Evolutionary conservation across 2,113 vertebrate genomes (phyloP).

Genomic region (Cisticola juncidis): DNA sequence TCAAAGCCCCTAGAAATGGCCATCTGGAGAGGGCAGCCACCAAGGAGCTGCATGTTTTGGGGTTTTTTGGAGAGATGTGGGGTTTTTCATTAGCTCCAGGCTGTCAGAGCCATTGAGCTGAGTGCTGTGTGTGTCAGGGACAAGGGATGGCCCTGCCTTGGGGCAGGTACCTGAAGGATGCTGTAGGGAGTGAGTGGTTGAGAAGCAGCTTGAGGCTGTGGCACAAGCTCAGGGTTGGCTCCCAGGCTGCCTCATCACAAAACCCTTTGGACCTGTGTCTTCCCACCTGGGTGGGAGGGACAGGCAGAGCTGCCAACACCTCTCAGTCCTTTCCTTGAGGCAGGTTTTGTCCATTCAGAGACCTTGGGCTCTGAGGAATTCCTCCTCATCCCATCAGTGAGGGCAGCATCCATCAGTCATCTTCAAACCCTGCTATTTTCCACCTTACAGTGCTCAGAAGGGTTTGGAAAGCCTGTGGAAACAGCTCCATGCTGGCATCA

Average conservation of each 20-base stretch:
- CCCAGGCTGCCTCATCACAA: neutral
- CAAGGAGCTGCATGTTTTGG: neutral
- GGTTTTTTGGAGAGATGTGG: neutral
- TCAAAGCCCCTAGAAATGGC: neutral
- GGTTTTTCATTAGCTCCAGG: neutral
- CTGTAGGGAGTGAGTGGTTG: neutral
- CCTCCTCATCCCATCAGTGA: neutral
- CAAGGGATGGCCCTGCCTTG: neutral
- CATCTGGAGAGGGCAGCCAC: neutral
- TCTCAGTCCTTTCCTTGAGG: neutral
- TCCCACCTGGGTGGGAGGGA: neutral
- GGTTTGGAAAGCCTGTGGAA: neutral
- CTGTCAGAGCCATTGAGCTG: neutral
- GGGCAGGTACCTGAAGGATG: neutral
- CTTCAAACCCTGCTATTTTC: neutral
- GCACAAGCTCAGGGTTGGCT: neutral
- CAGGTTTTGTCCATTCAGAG: neutral
- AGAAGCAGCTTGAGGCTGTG: neutral
- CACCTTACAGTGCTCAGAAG: neutral
- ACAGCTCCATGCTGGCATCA: neutral
- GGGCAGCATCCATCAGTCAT: accelerated
- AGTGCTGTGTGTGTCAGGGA: neutral
- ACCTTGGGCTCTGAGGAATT: neutral
- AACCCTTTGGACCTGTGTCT: neutral
- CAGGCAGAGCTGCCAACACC: neutral